These are phyloP conservation scores for Epinephelus coioides DNA, from an alignment of 2,797 vertebrate genomes.

Conservation along the genomic window DNA sequence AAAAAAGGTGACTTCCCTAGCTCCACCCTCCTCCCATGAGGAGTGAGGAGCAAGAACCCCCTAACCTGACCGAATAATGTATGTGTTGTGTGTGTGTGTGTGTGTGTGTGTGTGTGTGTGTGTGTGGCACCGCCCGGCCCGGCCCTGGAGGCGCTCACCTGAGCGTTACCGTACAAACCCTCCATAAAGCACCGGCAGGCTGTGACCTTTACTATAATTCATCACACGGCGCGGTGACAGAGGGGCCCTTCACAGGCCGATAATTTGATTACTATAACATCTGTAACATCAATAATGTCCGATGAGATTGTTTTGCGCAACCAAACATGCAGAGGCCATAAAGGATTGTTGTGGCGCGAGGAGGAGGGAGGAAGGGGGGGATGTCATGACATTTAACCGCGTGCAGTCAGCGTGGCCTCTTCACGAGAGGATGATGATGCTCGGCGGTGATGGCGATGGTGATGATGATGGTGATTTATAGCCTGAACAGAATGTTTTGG, in stretches of 20 bases:
- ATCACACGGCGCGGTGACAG: conserved; percentile 78
- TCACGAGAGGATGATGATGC: conserved; percentile 32
- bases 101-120: not conserved
- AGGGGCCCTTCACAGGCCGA: conserved; percentile 86
- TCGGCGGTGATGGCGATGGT: conserved; percentile 16
- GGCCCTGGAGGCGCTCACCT: conserved; percentile 73
- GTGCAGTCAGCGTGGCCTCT: conserved; percentile 53
- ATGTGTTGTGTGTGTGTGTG: not conserved
- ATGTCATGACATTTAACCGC: conserved; percentile 81
- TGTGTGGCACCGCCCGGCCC: not conserved
- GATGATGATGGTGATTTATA: conserved; percentile 47
- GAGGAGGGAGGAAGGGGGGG: not conserved
- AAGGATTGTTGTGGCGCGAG: conserved; percentile 69
- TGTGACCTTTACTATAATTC: conserved; percentile 88
- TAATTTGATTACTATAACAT: conserved; percentile 90
- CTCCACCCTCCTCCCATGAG: conserved; percentile 10
- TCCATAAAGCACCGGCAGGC: conserved; percentile 76
- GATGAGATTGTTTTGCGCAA: conserved; percentile 88
- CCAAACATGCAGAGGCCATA: conserved; percentile 86
- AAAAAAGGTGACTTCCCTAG: conserved; percentile 14
- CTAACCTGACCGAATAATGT: conserved; percentile 47
- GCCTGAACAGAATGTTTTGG: not conserved
- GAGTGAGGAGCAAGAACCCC: not conserved
- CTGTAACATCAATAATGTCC: conserved; percentile 89
- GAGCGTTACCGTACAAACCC: conserved; percentile 79